phyloP scores from a whole-genome alignment of 2,888 invertebrate species.

The Dryococelus australis region DNA sequence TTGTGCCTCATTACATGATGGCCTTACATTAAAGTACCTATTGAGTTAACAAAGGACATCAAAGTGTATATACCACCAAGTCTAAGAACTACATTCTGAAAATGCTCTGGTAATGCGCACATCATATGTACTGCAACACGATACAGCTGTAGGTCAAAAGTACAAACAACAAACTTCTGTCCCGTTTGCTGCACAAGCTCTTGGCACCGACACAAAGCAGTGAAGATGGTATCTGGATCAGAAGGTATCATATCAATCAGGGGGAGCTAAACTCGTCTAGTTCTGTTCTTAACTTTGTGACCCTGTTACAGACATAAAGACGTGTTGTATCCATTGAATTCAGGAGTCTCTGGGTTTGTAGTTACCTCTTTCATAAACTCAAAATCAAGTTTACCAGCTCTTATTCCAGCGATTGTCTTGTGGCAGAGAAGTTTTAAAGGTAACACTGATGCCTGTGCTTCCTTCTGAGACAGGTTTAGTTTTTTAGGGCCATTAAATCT shows the following conservation, averaged over 20 bases:
- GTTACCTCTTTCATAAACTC: slow-evolving; percentile 26
- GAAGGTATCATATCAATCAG: no score
- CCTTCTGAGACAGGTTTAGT: no score
- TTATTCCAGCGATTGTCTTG: neutral
- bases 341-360: slow-evolving; percentile 7
- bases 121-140: slow-evolving; percentile 18
- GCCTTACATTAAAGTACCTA: slow-evolving; percentile 12
- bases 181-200: neutral
- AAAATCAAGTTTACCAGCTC: neutral
- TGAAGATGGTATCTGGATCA: no score
- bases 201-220: neutral
- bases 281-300: no score
- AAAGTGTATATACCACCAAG: slow-evolving; percentile 21
- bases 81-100: no score
- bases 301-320: slow-evolving; percentile 12
- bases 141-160: slow-evolving; percentile 25
- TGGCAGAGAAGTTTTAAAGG: slow-evolving; percentile 20
- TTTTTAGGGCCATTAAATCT: no score
- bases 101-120: slow-evolving; percentile 19
- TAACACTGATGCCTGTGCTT: neutral
- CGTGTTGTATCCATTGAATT: slow-evolving; percentile 20
- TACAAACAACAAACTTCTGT: slow-evolving; percentile 19
- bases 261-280: no score
- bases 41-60: slow-evolving; percentile 17
- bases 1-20: slow-evolving; percentile 21